Conservation (phyloP, 2,888 invertebrate genomes). For the Spicauda simplicius region DNA sequence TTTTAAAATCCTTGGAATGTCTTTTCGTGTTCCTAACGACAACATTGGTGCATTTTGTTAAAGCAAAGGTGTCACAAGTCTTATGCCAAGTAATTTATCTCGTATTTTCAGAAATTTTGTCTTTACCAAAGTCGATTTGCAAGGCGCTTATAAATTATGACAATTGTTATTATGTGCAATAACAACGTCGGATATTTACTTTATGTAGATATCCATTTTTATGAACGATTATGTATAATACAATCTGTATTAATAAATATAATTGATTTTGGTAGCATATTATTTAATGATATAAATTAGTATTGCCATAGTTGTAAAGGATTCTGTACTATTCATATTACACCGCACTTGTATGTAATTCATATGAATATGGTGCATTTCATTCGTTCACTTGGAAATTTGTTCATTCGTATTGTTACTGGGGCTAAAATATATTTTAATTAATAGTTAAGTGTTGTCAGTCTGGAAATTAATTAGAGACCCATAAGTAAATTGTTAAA, state of each 20-base stretch:
- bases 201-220: conserved; percentile 4
- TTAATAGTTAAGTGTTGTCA: conserved; percentile 16
- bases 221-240: conserved; percentile 11
- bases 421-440: not conserved
- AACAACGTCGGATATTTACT: not conserved
- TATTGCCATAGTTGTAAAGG: not conserved
- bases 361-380: conserved; percentile 25
- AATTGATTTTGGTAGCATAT: not conserved
- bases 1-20: not conserved
- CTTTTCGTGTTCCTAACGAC: not conserved
- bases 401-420: not conserved
- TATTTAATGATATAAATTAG: not conserved
- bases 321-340: not conserved
- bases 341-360: conserved; percentile 18
- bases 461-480: not conserved
- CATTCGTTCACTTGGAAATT: not conserved
- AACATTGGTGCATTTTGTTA: not conserved
- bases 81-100: not conserved
- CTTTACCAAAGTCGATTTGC: conserved; percentile 17
- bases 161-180: conserved; percentile 13
- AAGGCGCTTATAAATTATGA: conserved; percentile 4
- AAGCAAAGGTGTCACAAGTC: not conserved
- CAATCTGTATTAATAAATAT: conserved; percentile 5
- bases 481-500: conserved; percentile 9
- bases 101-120: conserved; percentile 1